Evolutionary conservation across 1,140 invertebrate genomes (phyloP), one percentile per base, ranked within the genome.

Genomic region (Matsumurasca onukii): DNA sequence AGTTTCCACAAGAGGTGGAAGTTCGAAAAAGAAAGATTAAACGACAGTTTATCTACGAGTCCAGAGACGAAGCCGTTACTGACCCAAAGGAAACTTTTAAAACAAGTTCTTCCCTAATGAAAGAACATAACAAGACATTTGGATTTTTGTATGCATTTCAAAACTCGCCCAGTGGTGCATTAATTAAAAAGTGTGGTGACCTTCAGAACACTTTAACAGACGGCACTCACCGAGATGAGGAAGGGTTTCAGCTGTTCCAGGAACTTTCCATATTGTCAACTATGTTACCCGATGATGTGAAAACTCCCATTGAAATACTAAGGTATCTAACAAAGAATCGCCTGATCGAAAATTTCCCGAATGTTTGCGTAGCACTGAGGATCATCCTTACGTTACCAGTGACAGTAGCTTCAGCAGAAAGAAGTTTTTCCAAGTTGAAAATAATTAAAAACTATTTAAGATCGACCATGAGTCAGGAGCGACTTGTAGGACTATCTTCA

Each of bases 1-100:
- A 48, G 20, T 68, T 68, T 48, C 20, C n/a, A 48, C 30, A 20
- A 17, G 3, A 22, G 20, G 5, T 29, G 20, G 17, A 57, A 52
- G 5, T 24, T 17, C 25, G 66, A 55, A 55, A 31, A 15, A 64
- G 62, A 64, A 64, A 64, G 29, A 64, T 13, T 12, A 31, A 39
- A n/a, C 9, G 31, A 15, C 25, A 66, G 52, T 68, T 68, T 34
- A 55, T 63, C 27, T 68, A 68, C 25, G 59, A 71, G 66, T 24
- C 12, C 45, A 15, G 49, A n/a, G 70, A 71, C 65, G 66, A 68
- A 31, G 29, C 34, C 24, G 48, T 31, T 24, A 22, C 20, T 3
- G 57, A 62, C 61, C 9, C 59, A 30, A 51, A 62, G 24, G 25
- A 34, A 27, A 13, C 45, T 5, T 68, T 68, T 49, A 63, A 62